Conservation (phyloP, 2,888 invertebrate genomes). For the Nowickia ferox region DNA sequence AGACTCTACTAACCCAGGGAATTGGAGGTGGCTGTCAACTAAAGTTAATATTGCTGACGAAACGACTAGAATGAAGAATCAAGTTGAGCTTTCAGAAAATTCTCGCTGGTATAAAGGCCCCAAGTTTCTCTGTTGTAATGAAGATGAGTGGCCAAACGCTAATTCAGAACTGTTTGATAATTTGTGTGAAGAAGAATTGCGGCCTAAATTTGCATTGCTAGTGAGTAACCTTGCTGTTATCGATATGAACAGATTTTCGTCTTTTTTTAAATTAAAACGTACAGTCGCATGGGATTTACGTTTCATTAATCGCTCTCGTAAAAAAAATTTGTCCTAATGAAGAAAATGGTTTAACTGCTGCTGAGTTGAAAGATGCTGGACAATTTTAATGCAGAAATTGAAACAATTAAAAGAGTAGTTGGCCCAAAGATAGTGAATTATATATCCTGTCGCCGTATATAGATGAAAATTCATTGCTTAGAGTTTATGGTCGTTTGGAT, state of each 20-base stretch:
- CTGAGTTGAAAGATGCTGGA: constrained; percentile 3
- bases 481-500: constrained; percentile 46
- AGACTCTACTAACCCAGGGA: constrained; percentile 56
- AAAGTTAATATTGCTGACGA: constrained; percentile 22
- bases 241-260: constrained; percentile 19
- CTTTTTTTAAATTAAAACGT: constrained; percentile 5
- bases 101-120: background rate
- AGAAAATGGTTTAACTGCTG: background rate
- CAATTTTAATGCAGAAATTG: background rate
- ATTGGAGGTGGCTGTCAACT: constrained; percentile 74
- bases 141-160: constrained; percentile 2
- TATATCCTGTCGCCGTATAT: constrained; percentile 6
- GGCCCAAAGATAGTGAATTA: constrained; percentile 4
- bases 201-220: background rate
- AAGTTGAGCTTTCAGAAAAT: background rate
- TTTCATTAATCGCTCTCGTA: constrained; percentile 5
- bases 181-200: background rate
- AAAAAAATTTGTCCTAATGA: background rate
- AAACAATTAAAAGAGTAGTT: background rate
- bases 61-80: background rate
- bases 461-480: constrained; percentile 28
- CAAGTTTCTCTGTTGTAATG: background rate
- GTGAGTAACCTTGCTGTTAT: background rate
- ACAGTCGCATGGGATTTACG: background rate
- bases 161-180: too few relatives aligned